Conservation (phyloP, 2,888 invertebrate genomes). For the Meiosimyza decipiens region DNA sequence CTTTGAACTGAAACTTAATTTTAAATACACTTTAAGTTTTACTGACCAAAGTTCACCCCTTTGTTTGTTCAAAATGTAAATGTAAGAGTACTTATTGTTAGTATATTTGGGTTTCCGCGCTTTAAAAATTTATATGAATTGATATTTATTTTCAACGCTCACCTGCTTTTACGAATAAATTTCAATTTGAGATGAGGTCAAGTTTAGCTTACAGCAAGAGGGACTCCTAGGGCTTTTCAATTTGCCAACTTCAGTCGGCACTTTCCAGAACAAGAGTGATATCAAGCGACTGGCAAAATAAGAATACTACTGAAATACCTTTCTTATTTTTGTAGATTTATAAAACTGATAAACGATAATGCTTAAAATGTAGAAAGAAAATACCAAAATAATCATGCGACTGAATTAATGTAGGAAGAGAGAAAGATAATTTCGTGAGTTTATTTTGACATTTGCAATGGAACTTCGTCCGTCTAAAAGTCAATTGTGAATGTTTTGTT, state of each 20-base stretch:
- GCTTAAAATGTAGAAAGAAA: background rate
- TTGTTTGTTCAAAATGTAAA: too few relatives aligned
- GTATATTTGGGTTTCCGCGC: too few relatives aligned
- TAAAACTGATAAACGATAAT: slow-evolving; percentile 24
- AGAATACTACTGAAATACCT: background rate
- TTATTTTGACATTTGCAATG: too few relatives aligned
- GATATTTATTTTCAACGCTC: background rate
- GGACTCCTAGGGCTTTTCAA: background rate
- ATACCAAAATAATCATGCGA: slow-evolving; percentile 3
- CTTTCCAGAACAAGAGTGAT: slow-evolving; percentile 41
- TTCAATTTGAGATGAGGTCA: background rate
- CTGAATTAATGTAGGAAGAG: background rate
- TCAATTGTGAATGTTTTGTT: too few relatives aligned
- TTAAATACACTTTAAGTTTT: too few relatives aligned
- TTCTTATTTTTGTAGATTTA: slow-evolving; percentile 3
- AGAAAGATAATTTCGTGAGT: background rate
- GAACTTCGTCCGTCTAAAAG: too few relatives aligned
- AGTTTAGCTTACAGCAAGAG: background rate
- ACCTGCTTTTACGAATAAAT: background rate
- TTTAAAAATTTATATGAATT: too few relatives aligned
- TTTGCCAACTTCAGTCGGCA: slow-evolving; percentile 30
- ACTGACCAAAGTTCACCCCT: too few relatives aligned
- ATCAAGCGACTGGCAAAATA: slow-evolving; percentile 10
- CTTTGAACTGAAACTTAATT: too few relatives aligned
- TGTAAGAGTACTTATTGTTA: too few relatives aligned